Conservation (phyloP, 2,888 invertebrate species). For the Crocallis elinguaria region DNA sequence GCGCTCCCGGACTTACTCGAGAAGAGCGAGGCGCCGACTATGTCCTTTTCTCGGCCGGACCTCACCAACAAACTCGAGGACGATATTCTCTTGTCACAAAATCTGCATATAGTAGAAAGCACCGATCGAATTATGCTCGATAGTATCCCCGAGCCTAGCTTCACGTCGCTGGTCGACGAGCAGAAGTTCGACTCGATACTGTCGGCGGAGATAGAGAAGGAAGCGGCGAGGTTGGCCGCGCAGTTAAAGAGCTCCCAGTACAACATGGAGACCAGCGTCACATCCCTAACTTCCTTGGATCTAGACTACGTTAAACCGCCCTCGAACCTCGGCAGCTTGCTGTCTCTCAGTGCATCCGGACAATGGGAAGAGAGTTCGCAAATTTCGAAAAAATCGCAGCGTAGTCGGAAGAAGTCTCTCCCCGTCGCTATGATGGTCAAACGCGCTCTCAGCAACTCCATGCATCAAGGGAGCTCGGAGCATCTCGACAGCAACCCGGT, state of each 20-base stretch:
- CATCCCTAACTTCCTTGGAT: slow-evolving; percentile 86
- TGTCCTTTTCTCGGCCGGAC: slow-evolving; percentile 65
- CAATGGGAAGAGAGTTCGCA: slow-evolving; percentile 77
- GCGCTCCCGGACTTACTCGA: slow-evolving; percentile 76
- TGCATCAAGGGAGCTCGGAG: slow-evolving; percentile 85
- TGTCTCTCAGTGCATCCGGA: slow-evolving; percentile 82
- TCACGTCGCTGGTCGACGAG: slow-evolving; percentile 75
- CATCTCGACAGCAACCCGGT: slow-evolving; percentile 84
- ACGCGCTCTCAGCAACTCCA: slow-evolving; percentile 87
- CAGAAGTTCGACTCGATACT: slow-evolving; percentile 86
- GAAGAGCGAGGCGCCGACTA: slow-evolving; percentile 59
- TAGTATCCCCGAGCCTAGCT: slow-evolving; percentile 64
- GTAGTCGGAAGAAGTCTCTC: slow-evolving; percentile 87
- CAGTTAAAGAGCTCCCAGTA: slow-evolving; percentile 64
- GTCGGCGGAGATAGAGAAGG: slow-evolving; percentile 89
- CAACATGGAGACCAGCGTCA: slow-evolving; percentile 84
- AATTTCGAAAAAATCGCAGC: slow-evolving; percentile 65
- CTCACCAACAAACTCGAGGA: slow-evolving; percentile 66
- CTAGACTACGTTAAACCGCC: slow-evolving; percentile 91
- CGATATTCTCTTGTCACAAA: slow-evolving; percentile 43
- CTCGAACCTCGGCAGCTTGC: slow-evolving; percentile 89
- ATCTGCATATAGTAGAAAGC: slow-evolving; percentile 38
- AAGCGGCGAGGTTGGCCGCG: slow-evolving; percentile 88
- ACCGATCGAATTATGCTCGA: slow-evolving; percentile 52
- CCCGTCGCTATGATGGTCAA: slow-evolving; percentile 89